Evolutionary conservation across 1,140 invertebrate genomes (phyloP), one percentile per base, ranked within the genome.

Genomic region (Scylla paramamosain): DNA sequence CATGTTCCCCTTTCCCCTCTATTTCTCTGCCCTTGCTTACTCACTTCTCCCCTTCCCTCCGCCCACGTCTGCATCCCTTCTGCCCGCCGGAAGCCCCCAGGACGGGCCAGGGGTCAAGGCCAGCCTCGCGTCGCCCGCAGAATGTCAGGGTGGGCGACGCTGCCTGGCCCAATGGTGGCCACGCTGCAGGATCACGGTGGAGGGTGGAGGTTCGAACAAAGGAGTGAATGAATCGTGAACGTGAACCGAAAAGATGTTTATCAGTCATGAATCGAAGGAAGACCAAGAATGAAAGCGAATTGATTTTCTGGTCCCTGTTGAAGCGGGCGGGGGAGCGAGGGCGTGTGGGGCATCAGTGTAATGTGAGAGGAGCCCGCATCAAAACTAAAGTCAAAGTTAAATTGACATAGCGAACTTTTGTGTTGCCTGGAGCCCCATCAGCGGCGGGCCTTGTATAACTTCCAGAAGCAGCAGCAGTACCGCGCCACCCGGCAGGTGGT

Each of bases 41-140:
- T 77, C 67, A 77, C 16, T 6, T n/a, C 67, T n/a, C 25, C 20
- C 67, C 25, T 77, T 77, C 20, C 67, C 67, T n/a, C 6, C 67
- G 20, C 67, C 67, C 67, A n/a, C n/a, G 8, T 77, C 67, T 77
- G 20, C 67, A 77, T n/a, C 67, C 16, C 67, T 77, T 20, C 25
- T n/a, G 20, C 67, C 67, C 67, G 67, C 67, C 67, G 67, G 67
- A 77, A 77, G 67, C 67, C 67, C 16, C 67, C 67, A 77, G 67
- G 67, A 77, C 67, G 67, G n/a, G 67, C 67, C 67, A 20, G 67
- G n/a, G 67, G 67, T 77, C 67, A 77, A 77, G 67, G 67, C n/a
- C 67, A 77, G 20, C 0, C 25, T n/a, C 1, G n/a, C 52, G 52
- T 59, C 16, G 52, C 52, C 52, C 52, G 12, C 52, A 59, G 52